phyloP scores from a whole-genome alignment of 2,888 invertebrate species.

The Capitulum mitella region DNA sequence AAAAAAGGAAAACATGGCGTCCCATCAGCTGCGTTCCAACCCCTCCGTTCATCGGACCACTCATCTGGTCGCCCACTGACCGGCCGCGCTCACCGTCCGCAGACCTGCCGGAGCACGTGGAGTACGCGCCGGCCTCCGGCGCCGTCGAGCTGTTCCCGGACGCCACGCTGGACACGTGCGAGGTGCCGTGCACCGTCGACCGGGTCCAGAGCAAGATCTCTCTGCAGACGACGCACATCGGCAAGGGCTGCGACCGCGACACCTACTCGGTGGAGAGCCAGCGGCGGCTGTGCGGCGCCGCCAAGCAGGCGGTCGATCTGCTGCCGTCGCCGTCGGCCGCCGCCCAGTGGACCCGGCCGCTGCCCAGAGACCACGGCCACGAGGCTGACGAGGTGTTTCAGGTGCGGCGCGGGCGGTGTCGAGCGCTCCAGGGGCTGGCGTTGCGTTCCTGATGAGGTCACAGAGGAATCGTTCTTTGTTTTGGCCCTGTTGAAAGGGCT shows the following conservation, averaged over 20 bases:
- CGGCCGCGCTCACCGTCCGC: conserved; percentile 36
- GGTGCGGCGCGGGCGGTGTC: not conserved
- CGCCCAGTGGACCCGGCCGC: conserved; percentile 69
- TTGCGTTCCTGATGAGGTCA: too few relatives aligned
- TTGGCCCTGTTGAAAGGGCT: too few relatives aligned
- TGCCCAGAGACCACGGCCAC: conserved; percentile 72
- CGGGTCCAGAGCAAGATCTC: conserved; percentile 49
- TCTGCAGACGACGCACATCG: conserved; percentile 75
- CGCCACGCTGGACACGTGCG: conserved; percentile 57
- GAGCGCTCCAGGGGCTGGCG: too few relatives aligned
- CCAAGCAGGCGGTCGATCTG: conserved; percentile 74
- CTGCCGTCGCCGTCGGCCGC: conserved; percentile 69
- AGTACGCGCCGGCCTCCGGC: conserved; percentile 76
- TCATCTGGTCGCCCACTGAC: not conserved
- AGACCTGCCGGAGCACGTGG: conserved; percentile 73
- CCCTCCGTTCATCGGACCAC: too few relatives aligned
- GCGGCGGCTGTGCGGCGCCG: conserved; percentile 76
- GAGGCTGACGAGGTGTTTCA: conserved; percentile 56
- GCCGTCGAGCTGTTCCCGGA: conserved; percentile 71
- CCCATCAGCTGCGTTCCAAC: too few relatives aligned
- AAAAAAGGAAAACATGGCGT: too few relatives aligned
- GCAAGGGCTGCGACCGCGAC: conserved; percentile 93
- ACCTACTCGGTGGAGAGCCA: conserved; percentile 81
- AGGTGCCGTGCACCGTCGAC: conserved; percentile 48
- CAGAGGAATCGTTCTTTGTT: too few relatives aligned